Base-by-base conservation (phyloP, 2,797 vertebrate genomes). In the Pteronotus mesoamericanus region DNA sequence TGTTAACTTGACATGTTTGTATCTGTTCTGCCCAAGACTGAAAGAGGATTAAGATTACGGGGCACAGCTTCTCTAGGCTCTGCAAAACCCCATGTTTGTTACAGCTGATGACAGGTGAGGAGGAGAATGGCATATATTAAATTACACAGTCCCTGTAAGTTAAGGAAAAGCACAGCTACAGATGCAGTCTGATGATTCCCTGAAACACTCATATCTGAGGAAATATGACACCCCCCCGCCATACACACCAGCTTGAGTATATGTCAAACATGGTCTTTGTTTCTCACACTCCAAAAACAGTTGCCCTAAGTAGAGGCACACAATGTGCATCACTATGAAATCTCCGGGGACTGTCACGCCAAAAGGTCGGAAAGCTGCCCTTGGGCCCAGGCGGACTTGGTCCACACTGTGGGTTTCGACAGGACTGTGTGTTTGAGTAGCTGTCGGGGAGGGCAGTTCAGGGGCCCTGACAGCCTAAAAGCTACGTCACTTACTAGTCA, bases 231-330 rank as follows among this genome's bases (percentile, higher is more conserved):
- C 18, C 53, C 37, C 44, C 44, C 55, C n/a, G n/a, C n/a, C 68
- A 15, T 6, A 21, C 57, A 46, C 12, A 46, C 29, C 57, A 90
- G 34, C 51, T n/a, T 24, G 42, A 80, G 57, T 26, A 61, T 22
- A 4, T 44, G 39, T 89, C 90, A 79, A 59, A 71, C 85, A 69
- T 5, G 37, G 32, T 59, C 92, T 93, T 68, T 37, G 66, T 91
- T 91, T 89, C 55, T 88, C 90, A 84, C 57, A 82, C 53, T 57
- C 91, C 71, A 53, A 90, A 46, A 89, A 87, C 39, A 53, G 34
- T 68, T 66, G 55, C 34, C 1, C 9, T 48, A 26, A 86, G 37
- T 78, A 26, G 83, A 87, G 64, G 19, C 53, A 48, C 39, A n/a
- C 29, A 29, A 3, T 21, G 18, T 71, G 32, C 21, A 26, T 71